Conservation (phyloP, 2,888 invertebrate species). For the Sminthurides aquaticus region DNA sequence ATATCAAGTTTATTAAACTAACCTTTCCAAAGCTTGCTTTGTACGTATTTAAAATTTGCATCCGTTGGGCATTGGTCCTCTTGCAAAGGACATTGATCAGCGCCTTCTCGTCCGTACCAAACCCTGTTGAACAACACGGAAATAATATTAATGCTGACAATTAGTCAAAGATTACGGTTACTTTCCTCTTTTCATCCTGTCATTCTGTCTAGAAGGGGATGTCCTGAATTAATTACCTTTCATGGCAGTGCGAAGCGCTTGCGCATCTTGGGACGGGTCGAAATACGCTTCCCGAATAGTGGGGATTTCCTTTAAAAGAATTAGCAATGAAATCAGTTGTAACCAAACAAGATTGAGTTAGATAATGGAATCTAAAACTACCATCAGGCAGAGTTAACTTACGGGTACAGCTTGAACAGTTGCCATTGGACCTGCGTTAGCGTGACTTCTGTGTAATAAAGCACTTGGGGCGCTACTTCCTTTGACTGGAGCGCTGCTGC, state of each 20-base stretch:
- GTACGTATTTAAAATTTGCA: slow-evolving; percentile 71
- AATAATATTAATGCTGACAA: too few species aligned
- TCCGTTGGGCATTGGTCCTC: slow-evolving; percentile 75
- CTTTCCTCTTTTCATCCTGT: too few species aligned
- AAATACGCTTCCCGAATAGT: slow-evolving; percentile 51
- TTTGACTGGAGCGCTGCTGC: background rate
- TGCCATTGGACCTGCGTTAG: background rate
- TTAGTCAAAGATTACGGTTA: too few species aligned
- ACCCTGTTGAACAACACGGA: slow-evolving; percentile 46
- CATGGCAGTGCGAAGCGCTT: slow-evolving; percentile 77
- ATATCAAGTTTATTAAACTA: slow-evolving; percentile 44
- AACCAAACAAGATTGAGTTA: too few species aligned
- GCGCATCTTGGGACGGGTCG: slow-evolving; percentile 71
- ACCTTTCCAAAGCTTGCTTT: slow-evolving; percentile 83
- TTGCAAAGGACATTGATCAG: slow-evolving; percentile 76
- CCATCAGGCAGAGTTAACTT: too few species aligned
- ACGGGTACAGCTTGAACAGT: slow-evolving; percentile 1
- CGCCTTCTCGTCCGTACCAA: slow-evolving; percentile 83
- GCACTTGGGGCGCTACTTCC: background rate
- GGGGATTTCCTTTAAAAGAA: slow-evolving; percentile 29
- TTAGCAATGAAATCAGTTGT: background rate
- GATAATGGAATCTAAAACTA: too few species aligned
- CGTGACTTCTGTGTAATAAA: background rate
- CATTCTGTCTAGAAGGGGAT: too few species aligned
- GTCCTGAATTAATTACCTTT: too few species aligned